Evolutionary conservation across 2,888 invertebrate species (phyloP), one percentile per base, ranked within the genome.

Genomic region (Noctua fimbriata): DNA sequence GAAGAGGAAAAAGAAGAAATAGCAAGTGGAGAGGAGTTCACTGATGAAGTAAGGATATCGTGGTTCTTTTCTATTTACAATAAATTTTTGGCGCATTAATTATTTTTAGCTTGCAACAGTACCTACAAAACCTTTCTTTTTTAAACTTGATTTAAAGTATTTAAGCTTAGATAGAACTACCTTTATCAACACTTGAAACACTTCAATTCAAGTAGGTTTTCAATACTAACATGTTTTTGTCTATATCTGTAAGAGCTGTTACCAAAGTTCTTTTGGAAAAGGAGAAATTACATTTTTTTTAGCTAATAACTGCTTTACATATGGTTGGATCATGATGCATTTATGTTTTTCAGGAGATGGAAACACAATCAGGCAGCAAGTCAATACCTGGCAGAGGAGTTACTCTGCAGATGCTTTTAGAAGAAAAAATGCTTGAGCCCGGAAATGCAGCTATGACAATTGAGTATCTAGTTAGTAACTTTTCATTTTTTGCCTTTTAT

Each of bases 391-490:
- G 97, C 1, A 97, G 97, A 90, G 98, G 98, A 82, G 98, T 99
- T 28, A 99, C 99, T 18, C 95, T 99, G 84, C 98, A 98, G 94
- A 99, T 98, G 97, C 96, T 99, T 70, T 97, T 99, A 92, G 97
- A 98, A 89, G 99, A 99, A 76, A 98, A 98, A 93, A 98, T 99
- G 92, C 97, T 99, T 83, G 98, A 98, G 91, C 98, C 99, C 69
- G 99, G 99, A 66, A 98, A 98, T 92, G 98, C 98, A 66, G 97
- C 98, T 75, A 98, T 99, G 98, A 98, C 99, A 73, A 98, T 99
- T 90, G 99, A 99, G 94, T 99, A 99, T 95, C 97, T 99, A 97
- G 98, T 98, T 97, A 89, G 91, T 86, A 76, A 44, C 28, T 2
- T 18, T 49, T 18, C 18, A 18, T 44, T 36, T 73, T 58, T 58